Evolutionary conservation across 2,797 vertebrate genomes (phyloP).

Genomic region (Sphaeramia orbicularis): DNA sequence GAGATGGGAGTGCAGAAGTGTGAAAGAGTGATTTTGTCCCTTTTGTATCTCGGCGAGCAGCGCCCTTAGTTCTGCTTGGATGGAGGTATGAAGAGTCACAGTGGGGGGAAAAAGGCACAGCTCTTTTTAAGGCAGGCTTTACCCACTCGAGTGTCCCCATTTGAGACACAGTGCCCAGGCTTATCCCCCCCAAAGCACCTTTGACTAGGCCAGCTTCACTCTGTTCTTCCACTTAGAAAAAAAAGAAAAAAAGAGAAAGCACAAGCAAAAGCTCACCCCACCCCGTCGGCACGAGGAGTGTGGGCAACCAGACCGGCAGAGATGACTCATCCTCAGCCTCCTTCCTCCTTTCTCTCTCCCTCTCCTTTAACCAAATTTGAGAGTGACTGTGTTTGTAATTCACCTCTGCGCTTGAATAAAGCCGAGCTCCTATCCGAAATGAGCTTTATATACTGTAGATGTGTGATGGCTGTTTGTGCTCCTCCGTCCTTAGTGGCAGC

Average conservation of each 20-base stretch:
- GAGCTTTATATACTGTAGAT: slow-evolving; percentile 63
- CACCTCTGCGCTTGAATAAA: slow-evolving; percentile 62
- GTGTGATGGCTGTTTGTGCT: slow-evolving; percentile 47
- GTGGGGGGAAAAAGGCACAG: slow-evolving; percentile 54
- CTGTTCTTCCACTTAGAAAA: not conserved
- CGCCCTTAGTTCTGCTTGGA: slow-evolving; percentile 79
- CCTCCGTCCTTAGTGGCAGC: slow-evolving; percentile 60
- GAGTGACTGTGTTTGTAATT: slow-evolving; percentile 68
- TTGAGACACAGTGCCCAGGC: slow-evolving; percentile 74
- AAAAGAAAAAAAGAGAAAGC: not conserved
- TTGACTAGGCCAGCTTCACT: slow-evolving; percentile 61
- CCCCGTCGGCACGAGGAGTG: slow-evolving; percentile 34
- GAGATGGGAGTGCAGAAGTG: slow-evolving; percentile 67
- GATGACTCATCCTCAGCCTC: slow-evolving; percentile 71
- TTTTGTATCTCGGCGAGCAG: slow-evolving; percentile 68
- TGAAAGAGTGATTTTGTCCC: slow-evolving; percentile 74
- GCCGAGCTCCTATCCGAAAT: slow-evolving; percentile 45
- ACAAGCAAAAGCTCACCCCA: slow-evolving; percentile 12
- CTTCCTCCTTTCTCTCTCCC: slow-evolving; percentile 3
- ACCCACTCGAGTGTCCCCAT: slow-evolving; percentile 78
- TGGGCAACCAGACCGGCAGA: slow-evolving; percentile 59
- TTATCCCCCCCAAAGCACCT: slow-evolving; percentile 71
- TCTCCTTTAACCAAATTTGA: slow-evolving; percentile 67
- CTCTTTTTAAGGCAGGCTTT: slow-evolving; percentile 75
- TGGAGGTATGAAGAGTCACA: slow-evolving; percentile 73